Conservation (phyloP, 2,797 vertebrate genomes). For the Dromococcyx pavoninus region DNA sequence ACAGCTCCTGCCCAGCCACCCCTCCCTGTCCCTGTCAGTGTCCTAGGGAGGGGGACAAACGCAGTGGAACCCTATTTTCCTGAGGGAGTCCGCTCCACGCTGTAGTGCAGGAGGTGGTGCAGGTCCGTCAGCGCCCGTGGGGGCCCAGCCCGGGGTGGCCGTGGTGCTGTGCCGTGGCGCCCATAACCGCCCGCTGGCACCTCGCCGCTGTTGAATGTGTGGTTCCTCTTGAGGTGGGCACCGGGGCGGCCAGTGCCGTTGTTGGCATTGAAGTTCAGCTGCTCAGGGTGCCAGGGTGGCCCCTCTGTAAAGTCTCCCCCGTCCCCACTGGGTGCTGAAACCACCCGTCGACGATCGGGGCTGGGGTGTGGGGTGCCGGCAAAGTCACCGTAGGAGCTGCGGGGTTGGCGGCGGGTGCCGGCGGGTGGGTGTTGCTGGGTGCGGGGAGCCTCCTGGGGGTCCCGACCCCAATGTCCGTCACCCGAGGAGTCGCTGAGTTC, state of each 20-base stretch:
- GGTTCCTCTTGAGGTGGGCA: slow-evolving; percentile 73
- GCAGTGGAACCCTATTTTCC: slow-evolving; percentile 43
- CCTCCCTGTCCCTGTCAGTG: background rate
- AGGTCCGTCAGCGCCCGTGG: slow-evolving; percentile 82
- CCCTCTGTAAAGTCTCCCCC: slow-evolving; percentile 79
- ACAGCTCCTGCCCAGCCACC: background rate
- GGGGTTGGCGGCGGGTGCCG: slow-evolving; percentile 58
- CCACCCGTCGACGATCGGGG: slow-evolving; percentile 88
- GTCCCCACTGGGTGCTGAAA: slow-evolving; percentile 89
- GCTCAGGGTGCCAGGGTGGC: slow-evolving; percentile 86
- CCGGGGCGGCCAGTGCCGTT: slow-evolving; percentile 73
- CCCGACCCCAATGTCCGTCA: slow-evolving; percentile 74
- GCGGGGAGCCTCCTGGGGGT: background rate
- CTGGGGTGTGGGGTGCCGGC: slow-evolving; percentile 87
- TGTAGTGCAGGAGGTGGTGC: slow-evolving; percentile 84
- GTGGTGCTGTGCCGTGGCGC: background rate
- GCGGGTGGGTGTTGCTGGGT: slow-evolving; percentile 1
- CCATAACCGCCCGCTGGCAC: slow-evolving; percentile 34
- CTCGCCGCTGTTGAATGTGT: slow-evolving; percentile 78
- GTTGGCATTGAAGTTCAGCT: slow-evolving; percentile 86
- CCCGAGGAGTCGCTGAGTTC: slow-evolving; percentile 74
- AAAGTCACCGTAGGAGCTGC: slow-evolving; percentile 86
- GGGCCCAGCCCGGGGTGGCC: slow-evolving; percentile 67
- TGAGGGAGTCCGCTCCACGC: slow-evolving; percentile 85
- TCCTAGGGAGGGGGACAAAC: background rate